Evolutionary conservation across 2,113 vertebrate genomes (phyloP).

Genomic region (Tenebrosternarchus preto): DNA sequence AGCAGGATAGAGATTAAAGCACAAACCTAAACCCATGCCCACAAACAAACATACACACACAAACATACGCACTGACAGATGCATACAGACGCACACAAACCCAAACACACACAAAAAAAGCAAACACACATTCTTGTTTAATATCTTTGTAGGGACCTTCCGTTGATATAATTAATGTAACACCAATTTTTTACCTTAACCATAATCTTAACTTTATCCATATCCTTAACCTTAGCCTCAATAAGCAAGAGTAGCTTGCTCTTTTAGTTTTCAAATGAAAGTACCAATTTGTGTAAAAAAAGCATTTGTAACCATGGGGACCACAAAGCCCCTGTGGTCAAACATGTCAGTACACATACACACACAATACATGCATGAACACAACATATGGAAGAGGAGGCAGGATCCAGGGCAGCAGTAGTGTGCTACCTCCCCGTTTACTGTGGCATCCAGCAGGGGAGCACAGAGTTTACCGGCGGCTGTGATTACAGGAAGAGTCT

Average conservation of each 20-base stretch:
- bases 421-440: conserved; percentile 39
- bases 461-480: neutral
- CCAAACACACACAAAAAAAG: conserved; percentile 11
- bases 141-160: too few species aligned
- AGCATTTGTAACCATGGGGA: too few species aligned
- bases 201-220: too few species aligned
- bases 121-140: too few species aligned
- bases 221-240: too few species aligned
- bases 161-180: too few species aligned
- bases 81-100: neutral
- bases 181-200: too few species aligned
- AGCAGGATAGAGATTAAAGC: conserved; percentile 55
- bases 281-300: too few species aligned
- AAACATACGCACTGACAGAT: neutral
- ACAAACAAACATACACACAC: neutral
- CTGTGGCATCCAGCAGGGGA: neutral
- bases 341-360: too few species aligned
- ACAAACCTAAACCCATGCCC: neutral
- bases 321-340: too few species aligned
- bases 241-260: too few species aligned
- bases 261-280: too few species aligned
- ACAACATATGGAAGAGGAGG: neutral
- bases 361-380: neutral
- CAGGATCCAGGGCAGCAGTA: conserved; percentile 28
- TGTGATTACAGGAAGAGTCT: conserved; percentile 10